phyloP scores from a whole-genome alignment of 2,888 invertebrate species.

The Nebria salina region DNA sequence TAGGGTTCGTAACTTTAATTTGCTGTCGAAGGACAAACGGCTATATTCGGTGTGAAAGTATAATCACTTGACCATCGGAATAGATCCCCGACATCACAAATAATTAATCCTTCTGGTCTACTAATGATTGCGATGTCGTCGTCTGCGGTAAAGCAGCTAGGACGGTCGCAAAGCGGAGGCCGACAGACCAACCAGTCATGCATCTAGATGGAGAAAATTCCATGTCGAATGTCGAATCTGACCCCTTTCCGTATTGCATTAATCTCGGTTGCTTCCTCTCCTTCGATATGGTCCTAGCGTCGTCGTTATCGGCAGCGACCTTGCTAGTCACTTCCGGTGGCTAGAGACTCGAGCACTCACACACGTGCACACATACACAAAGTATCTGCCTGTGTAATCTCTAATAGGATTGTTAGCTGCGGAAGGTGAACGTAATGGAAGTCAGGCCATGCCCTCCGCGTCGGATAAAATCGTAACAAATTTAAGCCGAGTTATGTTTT shows the following conservation, averaged over 20 bases:
- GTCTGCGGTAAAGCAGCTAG: not conserved
- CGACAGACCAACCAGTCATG: constrained; percentile 9
- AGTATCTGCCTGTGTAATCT: constrained; percentile 44
- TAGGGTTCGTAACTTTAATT: not conserved
- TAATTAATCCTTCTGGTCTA: constrained; percentile 38
- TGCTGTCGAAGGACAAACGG: not conserved
- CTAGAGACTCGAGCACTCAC: constrained; percentile 24
- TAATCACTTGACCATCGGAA: constrained; percentile 27
- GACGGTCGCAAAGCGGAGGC: not conserved
- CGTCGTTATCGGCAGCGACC: constrained; percentile 33
- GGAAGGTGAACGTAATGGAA: constrained; percentile 38
- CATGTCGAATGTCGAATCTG: constrained; percentile 36
- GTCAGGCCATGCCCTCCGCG: constrained; percentile 3
- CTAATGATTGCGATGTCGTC: constrained; percentile 17
- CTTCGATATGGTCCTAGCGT: constrained; percentile 28
- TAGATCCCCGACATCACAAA: constrained; percentile 33
- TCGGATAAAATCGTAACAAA: constrained; percentile 42
- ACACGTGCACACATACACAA: not conserved
- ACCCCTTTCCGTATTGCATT: constrained; percentile 37
- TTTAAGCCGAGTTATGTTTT: constrained; percentile 19
- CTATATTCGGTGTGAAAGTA: not conserved
- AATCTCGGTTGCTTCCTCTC: constrained; percentile 36
- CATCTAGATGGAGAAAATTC: constrained; percentile 4
- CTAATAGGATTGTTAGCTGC: constrained; percentile 45
- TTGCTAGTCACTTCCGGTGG: constrained; percentile 28